These are phyloP conservation scores for Plebejus anna DNA, from an alignment of 2,888 invertebrate species.

Conservation along the genomic window DNA sequence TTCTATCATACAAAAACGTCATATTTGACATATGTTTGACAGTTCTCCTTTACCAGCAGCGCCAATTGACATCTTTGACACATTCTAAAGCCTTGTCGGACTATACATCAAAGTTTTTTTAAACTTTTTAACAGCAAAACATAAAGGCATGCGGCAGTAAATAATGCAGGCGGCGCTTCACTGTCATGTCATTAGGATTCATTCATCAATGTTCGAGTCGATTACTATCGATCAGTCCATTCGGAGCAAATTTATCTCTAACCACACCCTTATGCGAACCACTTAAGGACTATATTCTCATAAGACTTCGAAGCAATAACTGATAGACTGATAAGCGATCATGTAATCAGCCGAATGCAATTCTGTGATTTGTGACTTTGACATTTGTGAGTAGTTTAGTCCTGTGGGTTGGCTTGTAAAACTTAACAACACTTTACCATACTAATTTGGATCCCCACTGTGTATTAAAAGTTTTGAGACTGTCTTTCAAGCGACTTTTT, in stretches of 20 bases:
- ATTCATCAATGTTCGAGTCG: slow-evolving; percentile 31
- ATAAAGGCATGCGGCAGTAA: neutral
- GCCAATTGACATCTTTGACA: no score
- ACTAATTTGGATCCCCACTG: no score
- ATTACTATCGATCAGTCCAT: slow-evolving; percentile 35
- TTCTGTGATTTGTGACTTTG: slow-evolving; percentile 29
- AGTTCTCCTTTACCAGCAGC: no score
- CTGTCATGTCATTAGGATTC: neutral
- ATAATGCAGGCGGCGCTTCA: neutral
- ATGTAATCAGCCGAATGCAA: slow-evolving; percentile 31
- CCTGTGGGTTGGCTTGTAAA: neutral
- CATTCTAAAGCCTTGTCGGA: no score
- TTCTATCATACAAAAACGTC: no score
- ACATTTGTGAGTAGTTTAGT: neutral
- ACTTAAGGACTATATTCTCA: neutral
- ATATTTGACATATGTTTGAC: no score
- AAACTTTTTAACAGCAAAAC: neutral
- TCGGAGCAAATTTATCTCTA: neutral
- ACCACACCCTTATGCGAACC: neutral
- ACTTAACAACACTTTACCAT: no score
- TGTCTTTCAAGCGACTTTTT: no score
- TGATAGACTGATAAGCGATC: slow-evolving; percentile 30
- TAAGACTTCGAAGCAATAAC: neutral
- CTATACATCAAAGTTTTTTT: neutral
- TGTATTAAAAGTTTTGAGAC: no score